phyloP scores from a whole-genome alignment of 2,888 invertebrate genomes.

The Thysanoteuthis rhombus region DNA sequence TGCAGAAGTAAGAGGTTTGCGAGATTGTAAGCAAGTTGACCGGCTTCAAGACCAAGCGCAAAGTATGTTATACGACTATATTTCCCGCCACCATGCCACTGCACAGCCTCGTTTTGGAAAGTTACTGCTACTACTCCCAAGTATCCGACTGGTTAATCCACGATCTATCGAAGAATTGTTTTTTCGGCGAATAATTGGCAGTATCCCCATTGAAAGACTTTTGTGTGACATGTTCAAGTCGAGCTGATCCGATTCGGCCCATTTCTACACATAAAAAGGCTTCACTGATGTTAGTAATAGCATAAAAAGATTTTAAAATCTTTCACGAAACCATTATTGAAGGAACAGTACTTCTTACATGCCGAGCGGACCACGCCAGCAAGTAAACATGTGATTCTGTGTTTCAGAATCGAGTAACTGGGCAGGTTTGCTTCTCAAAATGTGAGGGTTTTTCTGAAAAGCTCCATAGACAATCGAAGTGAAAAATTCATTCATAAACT shows the following conservation, averaged over 20 bases:
- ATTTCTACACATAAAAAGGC: background rate
- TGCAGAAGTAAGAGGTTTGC: constrained; percentile 75
- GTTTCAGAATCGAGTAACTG: background rate
- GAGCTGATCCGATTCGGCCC: constrained; percentile 47
- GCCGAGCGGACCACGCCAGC: background rate
- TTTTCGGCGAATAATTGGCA: constrained; percentile 81
- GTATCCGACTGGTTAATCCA: constrained; percentile 72
- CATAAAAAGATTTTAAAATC: too few species aligned
- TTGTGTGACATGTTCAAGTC: constrained; percentile 75
- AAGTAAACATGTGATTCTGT: background rate
- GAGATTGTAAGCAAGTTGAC: constrained; percentile 73
- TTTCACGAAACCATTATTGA: background rate
- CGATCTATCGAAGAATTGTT: constrained; percentile 76
- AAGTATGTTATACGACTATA: constrained; percentile 79
- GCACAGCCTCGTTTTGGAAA: constrained; percentile 76
- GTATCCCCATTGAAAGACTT: constrained; percentile 77
- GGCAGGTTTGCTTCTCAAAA: background rate
- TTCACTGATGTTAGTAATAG: background rate
- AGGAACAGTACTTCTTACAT: too few species aligned
- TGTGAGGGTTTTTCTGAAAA: background rate
- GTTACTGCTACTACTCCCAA: constrained; percentile 78
- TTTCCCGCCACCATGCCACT: constrained; percentile 52
- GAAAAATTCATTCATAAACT: background rate
- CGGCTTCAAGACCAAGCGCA: constrained; percentile 83
- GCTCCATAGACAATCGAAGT: background rate